Evolutionary conservation across 2,113 vertebrate species (phyloP).

Genomic region (Sebastes fasciatus): DNA sequence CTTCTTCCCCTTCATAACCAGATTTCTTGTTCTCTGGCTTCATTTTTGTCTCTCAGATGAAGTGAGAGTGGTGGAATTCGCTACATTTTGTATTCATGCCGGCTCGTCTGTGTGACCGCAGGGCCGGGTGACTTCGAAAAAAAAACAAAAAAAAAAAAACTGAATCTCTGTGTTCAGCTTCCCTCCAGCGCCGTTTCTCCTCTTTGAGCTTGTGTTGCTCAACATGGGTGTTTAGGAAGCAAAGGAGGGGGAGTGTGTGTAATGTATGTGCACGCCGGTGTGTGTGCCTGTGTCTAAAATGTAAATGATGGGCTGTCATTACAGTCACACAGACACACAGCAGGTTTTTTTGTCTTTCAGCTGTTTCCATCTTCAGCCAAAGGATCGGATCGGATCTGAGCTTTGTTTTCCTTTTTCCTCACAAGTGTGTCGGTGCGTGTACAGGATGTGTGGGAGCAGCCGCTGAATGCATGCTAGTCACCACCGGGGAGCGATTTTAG

Average conservation of each 20-base stretch:
- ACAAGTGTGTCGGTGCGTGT: constrained; percentile 62
- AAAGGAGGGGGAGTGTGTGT: background rate
- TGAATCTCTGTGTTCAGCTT: constrained; percentile 22
- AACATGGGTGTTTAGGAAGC: constrained; percentile 20
- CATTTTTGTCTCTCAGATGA: constrained; percentile 62
- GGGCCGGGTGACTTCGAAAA: constrained; percentile 20
- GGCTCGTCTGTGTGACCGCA: constrained; percentile 23
- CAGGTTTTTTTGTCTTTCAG: constrained; percentile 33
- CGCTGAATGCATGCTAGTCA: constrained; percentile 52
- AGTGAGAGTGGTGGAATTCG: constrained; percentile 47
- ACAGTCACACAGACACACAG: constrained; percentile 3
- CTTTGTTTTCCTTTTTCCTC: constrained; percentile 54
- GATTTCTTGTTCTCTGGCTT: constrained; percentile 62
- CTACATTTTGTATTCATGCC: constrained; percentile 33
- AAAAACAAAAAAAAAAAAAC: background rate
- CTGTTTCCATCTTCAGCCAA: constrained; percentile 22
- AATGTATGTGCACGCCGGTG: background rate
- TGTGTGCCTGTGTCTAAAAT: constrained; percentile 32
- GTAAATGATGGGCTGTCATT: constrained; percentile 51
- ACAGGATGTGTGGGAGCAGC: constrained; percentile 56
- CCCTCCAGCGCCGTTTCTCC: constrained; percentile 8
- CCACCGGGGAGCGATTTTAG: constrained; percentile 78
- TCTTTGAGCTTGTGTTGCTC: constrained; percentile 10
- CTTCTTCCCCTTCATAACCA: constrained; percentile 41
- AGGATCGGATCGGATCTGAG: constrained; percentile 62